These are phyloP conservation scores for Pogonocherus hispidulus DNA, from an alignment of 2,888 invertebrate species.

Conservation along the genomic window DNA sequence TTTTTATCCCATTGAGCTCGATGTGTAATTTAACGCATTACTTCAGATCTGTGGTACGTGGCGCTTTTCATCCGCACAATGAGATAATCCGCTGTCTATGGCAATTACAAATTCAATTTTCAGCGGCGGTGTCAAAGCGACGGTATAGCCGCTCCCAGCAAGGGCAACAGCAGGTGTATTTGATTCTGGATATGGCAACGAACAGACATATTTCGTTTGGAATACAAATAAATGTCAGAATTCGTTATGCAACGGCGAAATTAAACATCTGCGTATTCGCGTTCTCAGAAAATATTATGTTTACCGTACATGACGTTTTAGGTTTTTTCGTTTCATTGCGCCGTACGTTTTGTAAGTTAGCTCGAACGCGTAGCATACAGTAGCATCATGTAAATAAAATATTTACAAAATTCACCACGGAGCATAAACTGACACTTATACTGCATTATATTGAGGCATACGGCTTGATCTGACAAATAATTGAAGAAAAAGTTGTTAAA, in stretches of 20 bases:
- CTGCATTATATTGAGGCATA: too few species aligned
- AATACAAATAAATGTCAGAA: constrained; percentile 45
- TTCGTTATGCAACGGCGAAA: constrained; percentile 29
- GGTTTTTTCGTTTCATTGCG: too few species aligned
- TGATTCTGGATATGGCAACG: constrained; percentile 28
- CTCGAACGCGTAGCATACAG: too few species aligned
- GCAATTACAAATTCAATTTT: constrained; percentile 51
- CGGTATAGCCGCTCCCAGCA: too few species aligned
- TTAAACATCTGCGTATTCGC: constrained; percentile 21
- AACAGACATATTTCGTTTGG: constrained; percentile 38
- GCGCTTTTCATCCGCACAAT: constrained; percentile 27
- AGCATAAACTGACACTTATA: too few species aligned
- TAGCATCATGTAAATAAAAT: too few species aligned
- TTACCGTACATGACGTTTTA: too few species aligned
- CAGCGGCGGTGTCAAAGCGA: constrained; percentile 38
- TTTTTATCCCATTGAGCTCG: constrained; percentile 33
- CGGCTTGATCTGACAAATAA: too few species aligned
- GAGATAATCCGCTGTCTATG: constrained; percentile 39
- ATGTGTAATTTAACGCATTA: constrained; percentile 44
- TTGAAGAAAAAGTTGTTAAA: too few species aligned
- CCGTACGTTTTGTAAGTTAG: too few species aligned
- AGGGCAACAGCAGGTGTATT: constrained; percentile 34
- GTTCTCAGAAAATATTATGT: constrained; percentile 12
- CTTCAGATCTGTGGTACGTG: constrained; percentile 35
- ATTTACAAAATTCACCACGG: too few species aligned